Percentiles rank a stretch among this genome's conserved stretches.
These are phyloP conservation scores for Marronus borbonicus DNA, from an alignment of 2,888 invertebrate species.

Conservation along the genomic window DNA sequence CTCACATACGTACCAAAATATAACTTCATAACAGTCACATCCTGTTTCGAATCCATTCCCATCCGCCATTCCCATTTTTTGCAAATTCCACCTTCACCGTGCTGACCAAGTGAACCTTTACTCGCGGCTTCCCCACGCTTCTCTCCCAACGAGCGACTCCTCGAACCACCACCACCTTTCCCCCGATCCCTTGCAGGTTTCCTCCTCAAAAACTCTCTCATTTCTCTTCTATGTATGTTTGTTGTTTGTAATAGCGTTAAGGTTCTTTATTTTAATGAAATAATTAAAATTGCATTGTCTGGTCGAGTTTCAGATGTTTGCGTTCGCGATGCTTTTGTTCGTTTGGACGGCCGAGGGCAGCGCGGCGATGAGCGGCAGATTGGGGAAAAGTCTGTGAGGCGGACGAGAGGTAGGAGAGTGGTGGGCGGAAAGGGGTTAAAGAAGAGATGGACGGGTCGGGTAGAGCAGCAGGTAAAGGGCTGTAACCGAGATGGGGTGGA, in stretches of 20 bases:
- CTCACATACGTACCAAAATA: not conserved
- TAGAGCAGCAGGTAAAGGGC: conserved; percentile 23
- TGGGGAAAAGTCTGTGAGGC: not conserved
- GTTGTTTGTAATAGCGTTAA: conserved; percentile 45
- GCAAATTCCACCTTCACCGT: conserved; percentile 15
- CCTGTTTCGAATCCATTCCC: not conserved
- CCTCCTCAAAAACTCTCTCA: conserved; percentile 36
- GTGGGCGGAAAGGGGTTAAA: not conserved
- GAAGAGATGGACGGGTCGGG: conserved; percentile 20
- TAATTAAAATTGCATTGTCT: conserved; percentile 59
- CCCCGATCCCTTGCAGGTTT: not conserved
- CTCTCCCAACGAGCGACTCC: conserved; percentile 1
- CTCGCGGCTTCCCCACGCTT: not conserved
- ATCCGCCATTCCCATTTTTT: not conserved
- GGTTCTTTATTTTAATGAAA: conserved; percentile 59
- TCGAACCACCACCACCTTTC: not conserved
- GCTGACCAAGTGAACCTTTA: conserved; percentile 29
- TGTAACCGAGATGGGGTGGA: conserved; percentile 14
- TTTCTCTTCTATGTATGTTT: conserved; percentile 41
- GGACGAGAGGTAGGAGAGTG: not conserved
- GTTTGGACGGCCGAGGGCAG: conserved; percentile 14
- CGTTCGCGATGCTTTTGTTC: conserved; percentile 51
- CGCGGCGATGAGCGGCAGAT: conserved; percentile 10
- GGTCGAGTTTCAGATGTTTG: conserved; percentile 53
- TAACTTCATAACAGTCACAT: conserved; percentile 21